Base-by-base conservation (phyloP, 2,888 invertebrate species). In the Orthosia cruda region DNA sequence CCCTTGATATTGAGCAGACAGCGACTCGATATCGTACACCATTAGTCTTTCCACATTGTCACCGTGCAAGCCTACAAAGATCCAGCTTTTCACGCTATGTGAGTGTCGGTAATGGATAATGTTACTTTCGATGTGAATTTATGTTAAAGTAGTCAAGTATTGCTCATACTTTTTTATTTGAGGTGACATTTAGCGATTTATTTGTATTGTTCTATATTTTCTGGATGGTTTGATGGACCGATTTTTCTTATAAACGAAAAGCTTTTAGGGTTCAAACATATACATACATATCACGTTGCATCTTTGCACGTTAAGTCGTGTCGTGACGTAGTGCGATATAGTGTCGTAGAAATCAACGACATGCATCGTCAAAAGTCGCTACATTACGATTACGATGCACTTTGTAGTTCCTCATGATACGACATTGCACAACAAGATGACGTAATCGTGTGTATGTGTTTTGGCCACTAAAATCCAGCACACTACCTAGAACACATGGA, bases 21-120 rank as follows among this genome's bases (percentile, higher is more conserved):
- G 67, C 80, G 85, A 87, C 78, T 86, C 85, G 82, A 88, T 88
- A 88, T 84, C 75, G 59, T 70, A 75, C 79, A 74, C 86, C 88
- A 91, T 90, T 90, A 91, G 87, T 89, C 90, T 87, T 86, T 64
- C 78, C 73, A 83, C 80, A 83, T 80, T 88, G 90, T 88, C 87
- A 84, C 81, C 73, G 73, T 62, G 68, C 80, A 78, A 81, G 80
- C 83, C 80, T 79, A 85, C 83, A 81, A 80, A 87, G 86, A 86
- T 68, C 79, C 86, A 77, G 86, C 78, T 84, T 87, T 89, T 87
- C 85, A 87, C 88, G 86, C 77, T 76, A 62, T 84, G 81, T 75
- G 77, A 83, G 66, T 87, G 78, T 81, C 71, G 71, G 84, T 88
- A 89, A 89, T 88, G 86, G 88, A 88, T 89, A 89, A 87, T 81